These are phyloP conservation scores for Alosa alosa DNA, from an alignment of 2,113 vertebrate genomes.

Conservation along the genomic window DNA sequence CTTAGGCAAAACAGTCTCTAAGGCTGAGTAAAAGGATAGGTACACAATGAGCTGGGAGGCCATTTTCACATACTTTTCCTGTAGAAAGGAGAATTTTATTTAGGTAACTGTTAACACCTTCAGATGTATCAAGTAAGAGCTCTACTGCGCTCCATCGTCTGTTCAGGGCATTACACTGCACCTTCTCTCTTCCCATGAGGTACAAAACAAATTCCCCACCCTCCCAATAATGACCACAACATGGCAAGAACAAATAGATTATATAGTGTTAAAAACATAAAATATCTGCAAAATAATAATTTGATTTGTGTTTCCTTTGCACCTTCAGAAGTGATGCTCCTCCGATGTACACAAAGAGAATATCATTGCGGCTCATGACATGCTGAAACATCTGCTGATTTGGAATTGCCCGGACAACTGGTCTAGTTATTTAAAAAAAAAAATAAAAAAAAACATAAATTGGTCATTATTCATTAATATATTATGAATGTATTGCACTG, in stretches of 20 bases:
- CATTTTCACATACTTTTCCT: conserved; percentile 86
- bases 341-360: conserved; percentile 90
- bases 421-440: conserved; percentile 63
- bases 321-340: conserved; percentile 91
- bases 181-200: background rate
- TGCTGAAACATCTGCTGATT: conserved; percentile 87
- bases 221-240: background rate
- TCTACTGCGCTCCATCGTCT: background rate
- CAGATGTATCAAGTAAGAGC: background rate
- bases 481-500: background rate
- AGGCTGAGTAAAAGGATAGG: conserved; percentile 88
- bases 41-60: conserved; percentile 87
- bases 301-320: conserved; percentile 13
- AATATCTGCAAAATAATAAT: background rate
- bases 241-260: background rate
- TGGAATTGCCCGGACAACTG: conserved; percentile 80
- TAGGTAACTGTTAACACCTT: background rate
- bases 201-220: background rate
- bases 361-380: conserved; percentile 76
- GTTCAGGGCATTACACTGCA: background rate
- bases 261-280: background rate
- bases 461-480: background rate
- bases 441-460: background rate
- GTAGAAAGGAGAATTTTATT: conserved; percentile 41
- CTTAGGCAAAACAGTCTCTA: conserved; percentile 84